Evolutionary conservation across 2,797 vertebrate genomes (phyloP), one percentile per base, ranked within the genome.

Genomic region (Amphiprion clarkii): DNA sequence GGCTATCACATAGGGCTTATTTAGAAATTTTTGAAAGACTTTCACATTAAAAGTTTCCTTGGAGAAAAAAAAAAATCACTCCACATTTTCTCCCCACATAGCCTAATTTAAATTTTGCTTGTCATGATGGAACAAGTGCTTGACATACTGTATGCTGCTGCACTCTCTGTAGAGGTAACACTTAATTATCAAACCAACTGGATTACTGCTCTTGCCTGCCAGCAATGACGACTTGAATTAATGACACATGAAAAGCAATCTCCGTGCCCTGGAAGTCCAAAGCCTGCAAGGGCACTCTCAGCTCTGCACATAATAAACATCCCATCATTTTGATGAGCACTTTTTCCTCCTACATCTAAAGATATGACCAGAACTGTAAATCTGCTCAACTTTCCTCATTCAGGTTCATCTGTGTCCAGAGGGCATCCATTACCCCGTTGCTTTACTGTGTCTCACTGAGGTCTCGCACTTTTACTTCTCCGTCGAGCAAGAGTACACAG

Each of bases 191-290:
- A 86, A 81, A 85, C 84, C 89, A 86, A 93, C 90, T 89, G 89
- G 83, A 93, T 92, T 88, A 89, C 88, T 81, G 92, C 87, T 89
- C 87, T 76, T 86, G 79, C 87, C 86, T 92, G 84, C 89, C 85
- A 93, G 91, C 88, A 57, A 88, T 89, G 88, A 93, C 66, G 84
- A 91, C 76, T 92, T 81, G 89, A 92, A 95, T 95, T 94, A 95
- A 95, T 93, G 93, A 90, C 91, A 93, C 91, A 85, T 93, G 87
- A 94, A 94, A 94, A 95, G 92, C 92, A 94, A 95, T 95, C 92
- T 93, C 81, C 56, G 62, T 48, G 52, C 90, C 86, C 83, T 76
- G 79, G 55, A 83, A 87, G 85, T 83, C 70, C 88, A 83, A 77
- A 87, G 81, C 84, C 87, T 93, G 89, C 88, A 87, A 93, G 89